phyloP scores from a whole-genome alignment of 2,888 invertebrate genomes.

The Yponomeuta sedellus region DNA sequence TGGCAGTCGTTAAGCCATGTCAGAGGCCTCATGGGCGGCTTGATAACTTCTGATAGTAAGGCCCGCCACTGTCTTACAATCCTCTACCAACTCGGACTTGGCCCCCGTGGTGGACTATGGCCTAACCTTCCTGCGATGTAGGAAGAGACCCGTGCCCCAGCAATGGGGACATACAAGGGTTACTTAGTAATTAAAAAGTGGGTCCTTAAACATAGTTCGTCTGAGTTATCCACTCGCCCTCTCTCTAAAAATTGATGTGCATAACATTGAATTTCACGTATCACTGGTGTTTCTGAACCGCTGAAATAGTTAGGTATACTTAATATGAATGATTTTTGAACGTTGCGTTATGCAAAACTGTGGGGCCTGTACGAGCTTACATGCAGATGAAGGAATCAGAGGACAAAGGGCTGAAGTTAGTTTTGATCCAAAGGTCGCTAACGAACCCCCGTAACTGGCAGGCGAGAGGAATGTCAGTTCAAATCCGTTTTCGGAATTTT shows the following conservation, averaged over 20 bases:
- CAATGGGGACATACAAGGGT: too few relatives aligned
- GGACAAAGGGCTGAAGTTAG: neutral
- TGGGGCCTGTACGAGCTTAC: neutral
- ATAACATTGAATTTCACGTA: neutral
- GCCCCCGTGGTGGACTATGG: too few relatives aligned
- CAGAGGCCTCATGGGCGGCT: too few relatives aligned
- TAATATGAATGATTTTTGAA: neutral
- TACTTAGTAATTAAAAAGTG: neutral
- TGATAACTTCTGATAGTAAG: too few relatives aligned
- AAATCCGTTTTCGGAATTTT: constrained; percentile 12
- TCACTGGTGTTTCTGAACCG: neutral
- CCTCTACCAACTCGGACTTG: too few relatives aligned
- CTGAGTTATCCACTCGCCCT: neutral
- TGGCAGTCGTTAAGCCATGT: too few relatives aligned
- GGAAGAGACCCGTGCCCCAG: too few relatives aligned
- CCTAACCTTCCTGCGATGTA: too few relatives aligned
- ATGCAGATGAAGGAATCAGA: neutral
- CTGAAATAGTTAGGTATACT: too few relatives aligned
- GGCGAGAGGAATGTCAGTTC: neutral
- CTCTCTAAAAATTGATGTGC: neutral
- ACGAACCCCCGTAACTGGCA: constrained; percentile 7
- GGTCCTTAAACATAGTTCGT: neutral
- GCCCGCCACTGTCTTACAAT: too few relatives aligned
- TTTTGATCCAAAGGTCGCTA: neutral
- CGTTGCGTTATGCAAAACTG: too few relatives aligned